Evolutionary conservation across 2,113 vertebrate genomes (phyloP).

Genomic region (Verasper variegatus): DNA sequence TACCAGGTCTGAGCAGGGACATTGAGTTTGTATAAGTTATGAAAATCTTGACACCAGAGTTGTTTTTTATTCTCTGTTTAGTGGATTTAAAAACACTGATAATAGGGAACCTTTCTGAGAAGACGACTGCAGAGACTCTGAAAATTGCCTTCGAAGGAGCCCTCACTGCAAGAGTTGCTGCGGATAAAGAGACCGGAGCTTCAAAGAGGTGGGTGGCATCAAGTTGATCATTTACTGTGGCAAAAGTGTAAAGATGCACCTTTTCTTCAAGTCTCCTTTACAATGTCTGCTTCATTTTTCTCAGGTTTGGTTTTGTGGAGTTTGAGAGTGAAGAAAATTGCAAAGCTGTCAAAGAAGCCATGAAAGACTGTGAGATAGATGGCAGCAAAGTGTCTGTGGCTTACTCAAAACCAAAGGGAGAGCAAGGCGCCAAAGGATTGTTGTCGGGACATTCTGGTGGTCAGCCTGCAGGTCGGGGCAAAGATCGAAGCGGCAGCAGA

Average conservation of each 20-base stretch:
- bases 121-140: slow-evolving; percentile 90
- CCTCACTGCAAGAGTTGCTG: slow-evolving; percentile 84
- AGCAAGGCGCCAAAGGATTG: background rate
- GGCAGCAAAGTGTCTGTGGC: slow-evolving; percentile 90
- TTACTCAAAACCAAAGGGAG: slow-evolving; percentile 84
- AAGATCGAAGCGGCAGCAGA: slow-evolving; percentile 45
- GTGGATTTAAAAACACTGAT: slow-evolving; percentile 88
- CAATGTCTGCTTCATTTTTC: background rate
- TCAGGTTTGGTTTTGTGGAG: slow-evolving; percentile 94
- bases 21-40: background rate
- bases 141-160: slow-evolving; percentile 90
- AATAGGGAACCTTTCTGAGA: slow-evolving; percentile 88
- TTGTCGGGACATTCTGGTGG: background rate
- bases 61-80: slow-evolving; percentile 37
- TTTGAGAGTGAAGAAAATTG: slow-evolving; percentile 89
- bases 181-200: slow-evolving; percentile 86
- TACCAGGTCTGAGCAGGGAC: too few relatives aligned
- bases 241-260: background rate
- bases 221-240: background rate
- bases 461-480: slow-evolving; percentile 26
- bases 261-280: background rate
- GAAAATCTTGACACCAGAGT: background rate
- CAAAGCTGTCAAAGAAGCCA: slow-evolving; percentile 90
- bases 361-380: slow-evolving; percentile 93
- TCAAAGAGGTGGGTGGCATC: slow-evolving; percentile 86